phyloP scores from a whole-genome alignment of 1,140 invertebrate species.

The Leptoteleia sp. region DNA sequence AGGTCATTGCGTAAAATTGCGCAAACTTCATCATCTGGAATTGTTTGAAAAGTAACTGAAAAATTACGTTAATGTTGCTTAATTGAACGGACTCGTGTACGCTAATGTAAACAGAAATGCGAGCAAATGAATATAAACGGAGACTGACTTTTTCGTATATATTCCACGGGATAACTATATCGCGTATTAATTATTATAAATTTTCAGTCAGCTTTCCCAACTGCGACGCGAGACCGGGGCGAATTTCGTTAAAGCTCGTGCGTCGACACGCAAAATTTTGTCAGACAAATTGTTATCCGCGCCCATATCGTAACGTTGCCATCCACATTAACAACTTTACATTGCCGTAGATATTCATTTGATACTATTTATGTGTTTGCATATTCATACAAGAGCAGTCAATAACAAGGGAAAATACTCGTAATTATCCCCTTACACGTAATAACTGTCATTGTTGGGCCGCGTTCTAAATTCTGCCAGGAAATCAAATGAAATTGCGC shows the following conservation, averaged over 20 bases:
- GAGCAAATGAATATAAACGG: too few species aligned
- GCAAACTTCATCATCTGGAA: too few species aligned
- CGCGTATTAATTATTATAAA: too few species aligned
- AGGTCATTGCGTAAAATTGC: too few species aligned
- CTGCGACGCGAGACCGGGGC: neutral
- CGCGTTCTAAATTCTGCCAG: slow-evolving; percentile 25
- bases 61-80: too few species aligned
- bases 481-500: slow-evolving; percentile 35
- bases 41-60: too few species aligned
- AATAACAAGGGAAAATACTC: slow-evolving; percentile 35
- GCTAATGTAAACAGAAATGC: too few species aligned
- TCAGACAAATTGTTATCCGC: slow-evolving; percentile 11
- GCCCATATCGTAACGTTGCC: slow-evolving; percentile 1
- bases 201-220: too few species aligned
- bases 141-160: too few species aligned
- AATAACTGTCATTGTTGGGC: slow-evolving; percentile 35
- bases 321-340: slow-evolving; percentile 36
- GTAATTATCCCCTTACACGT: slow-evolving; percentile 36
- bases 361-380: slow-evolving; percentile 46
- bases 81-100: too few species aligned
- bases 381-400: slow-evolving; percentile 41
- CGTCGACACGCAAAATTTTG: neutral
- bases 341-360: slow-evolving; percentile 33
- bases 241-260: neutral
- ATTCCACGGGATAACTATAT: too few species aligned